Base-by-base conservation (phyloP, 1,140 invertebrate genomes). In the Cyrtorhinus lividipennis region DNA sequence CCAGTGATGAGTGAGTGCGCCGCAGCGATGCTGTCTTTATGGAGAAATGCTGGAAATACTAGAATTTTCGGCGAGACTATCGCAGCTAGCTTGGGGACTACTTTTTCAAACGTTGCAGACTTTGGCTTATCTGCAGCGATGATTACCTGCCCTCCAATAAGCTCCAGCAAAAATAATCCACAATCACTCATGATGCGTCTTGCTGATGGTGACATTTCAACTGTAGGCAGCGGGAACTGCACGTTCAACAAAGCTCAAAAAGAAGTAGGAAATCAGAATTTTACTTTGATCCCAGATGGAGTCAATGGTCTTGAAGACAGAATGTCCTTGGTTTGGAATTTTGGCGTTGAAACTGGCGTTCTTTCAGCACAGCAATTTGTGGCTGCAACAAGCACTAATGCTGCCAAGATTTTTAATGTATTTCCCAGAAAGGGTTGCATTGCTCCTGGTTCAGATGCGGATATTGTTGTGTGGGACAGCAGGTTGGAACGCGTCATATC, bases 261-360 rank as follows among this genome's bases (percentile, higher is more conserved):
- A 74, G 85, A 84, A n/a, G 56, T 88, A 0, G 96, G 96, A 0
- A 83, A 86, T 68, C 81, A 85, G 62, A 86, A 99, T 75, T 99
- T 99, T 73, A 82, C 88, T 1, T 95, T 93, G 77, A 99, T 99
- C 68, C 97, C 96, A 5, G 97, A 95, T 71, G 97, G 97, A 0
- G 92, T 99, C 0, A 99, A 99, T 75, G 97, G 96, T 2, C 89
- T 97, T 0, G 94, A 97, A 72, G 95, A 99, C 72, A 81, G 97
- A 61, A 94, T 99, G 92, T 89, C 91, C 0, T 79, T 99, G 5
- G 80, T 99, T n/a, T 99, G 97, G 97, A 92, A 98, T 73, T 96
- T 94, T 71, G 95, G 92, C 46, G 96, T 99, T 15, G 85, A 92
- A 64, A 79, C 84, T 18, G 96, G 85, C 18, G 82, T 94, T 64